Base-by-base conservation (phyloP, 2,888 invertebrate species). In the Papilio elwesi region DNA sequence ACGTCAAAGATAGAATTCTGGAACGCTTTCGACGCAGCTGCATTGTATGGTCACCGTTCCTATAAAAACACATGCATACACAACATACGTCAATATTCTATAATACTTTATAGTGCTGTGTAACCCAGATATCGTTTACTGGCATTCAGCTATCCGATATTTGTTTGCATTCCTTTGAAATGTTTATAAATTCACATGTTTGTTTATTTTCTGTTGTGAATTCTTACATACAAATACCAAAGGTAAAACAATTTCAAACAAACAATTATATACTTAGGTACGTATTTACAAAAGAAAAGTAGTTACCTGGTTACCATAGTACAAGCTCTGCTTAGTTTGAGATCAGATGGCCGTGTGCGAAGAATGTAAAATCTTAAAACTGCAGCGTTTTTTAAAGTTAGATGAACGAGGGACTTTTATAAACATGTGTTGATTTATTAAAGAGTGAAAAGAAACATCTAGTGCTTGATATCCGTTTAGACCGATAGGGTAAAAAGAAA, bases 111-210 rank as follows among this genome's bases (percentile, higher is more conserved):
- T 47, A 43, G 8, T 62, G 38, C 43, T 55, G n/a, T 55, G 53
- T 13, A 53, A 70, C 16, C 55, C 55, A 47, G 36, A 47, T 47
- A 26, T 68, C 48, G 13, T 63, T 38, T 43, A 26, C 3, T 47
- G 53, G n/a, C 8, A 38, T 36, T 52, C 16, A 64, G 38, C 57
- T 65, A 36, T 36, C 15, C 13, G 52, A 47, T 64, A 26, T 66
- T 53, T 70, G 65, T 70, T 70, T 57, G 55, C 70, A 65, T 70
- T 70, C 65, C 65, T 47, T 15, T n/a, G 48, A 36, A 70, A 65
- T 64, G 68, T 62, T 65, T 49, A 57, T 36, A 13, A 48, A 36
- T 48, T 55, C 48, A 65, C 36, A 47, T 63, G 65, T 70, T 55
- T 65, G 65, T 55, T 70, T 70, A 57, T 63, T 63, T 63, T 53